A percentile compares a stretch with the other conserved stretches of the same genome.
These are phyloP conservation scores for Azemiops feae DNA, from an alignment of 2,113 vertebrate genomes.

Conservation along the genomic window DNA sequence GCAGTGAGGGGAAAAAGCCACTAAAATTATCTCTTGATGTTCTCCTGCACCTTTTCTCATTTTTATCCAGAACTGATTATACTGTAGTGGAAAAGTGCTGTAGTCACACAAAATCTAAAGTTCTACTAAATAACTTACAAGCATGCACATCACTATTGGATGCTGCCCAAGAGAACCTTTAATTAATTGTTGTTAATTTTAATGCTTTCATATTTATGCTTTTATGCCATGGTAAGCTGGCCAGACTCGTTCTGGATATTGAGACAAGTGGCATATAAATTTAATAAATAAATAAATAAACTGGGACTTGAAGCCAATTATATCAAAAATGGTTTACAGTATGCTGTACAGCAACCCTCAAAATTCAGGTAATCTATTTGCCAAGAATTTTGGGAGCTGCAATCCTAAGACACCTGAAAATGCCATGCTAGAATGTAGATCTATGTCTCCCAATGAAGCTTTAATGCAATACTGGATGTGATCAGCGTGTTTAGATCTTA, in stretches of 20 bases:
- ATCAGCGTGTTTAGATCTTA: neutral
- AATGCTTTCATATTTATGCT: neutral
- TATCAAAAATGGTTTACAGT: neutral
- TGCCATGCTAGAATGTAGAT: neutral
- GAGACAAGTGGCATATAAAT: neutral
- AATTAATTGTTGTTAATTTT: neutral
- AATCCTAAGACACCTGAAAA: neutral
- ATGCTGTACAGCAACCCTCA: neutral
- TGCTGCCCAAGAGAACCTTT: neutral
- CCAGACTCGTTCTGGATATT: neutral
- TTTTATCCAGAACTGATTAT: neutral
- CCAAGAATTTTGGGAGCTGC: neutral
- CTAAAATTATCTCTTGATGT: neutral
- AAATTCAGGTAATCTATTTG: neutral
- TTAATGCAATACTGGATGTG: neutral
- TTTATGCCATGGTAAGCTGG: neutral
- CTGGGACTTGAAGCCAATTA: neutral
- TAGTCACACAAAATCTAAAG: neutral
- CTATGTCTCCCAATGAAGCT: neutral
- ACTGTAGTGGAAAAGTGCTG: neutral
- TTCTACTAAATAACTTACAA: neutral
- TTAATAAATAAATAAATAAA: neutral
- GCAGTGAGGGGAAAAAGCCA: fast-evolving
- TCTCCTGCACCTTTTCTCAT: neutral
- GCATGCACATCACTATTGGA: neutral